Evolutionary conservation across 1,140 invertebrate species (phyloP), one percentile per base, ranked within the genome.

Genomic region (Batillaria attramentaria): DNA sequence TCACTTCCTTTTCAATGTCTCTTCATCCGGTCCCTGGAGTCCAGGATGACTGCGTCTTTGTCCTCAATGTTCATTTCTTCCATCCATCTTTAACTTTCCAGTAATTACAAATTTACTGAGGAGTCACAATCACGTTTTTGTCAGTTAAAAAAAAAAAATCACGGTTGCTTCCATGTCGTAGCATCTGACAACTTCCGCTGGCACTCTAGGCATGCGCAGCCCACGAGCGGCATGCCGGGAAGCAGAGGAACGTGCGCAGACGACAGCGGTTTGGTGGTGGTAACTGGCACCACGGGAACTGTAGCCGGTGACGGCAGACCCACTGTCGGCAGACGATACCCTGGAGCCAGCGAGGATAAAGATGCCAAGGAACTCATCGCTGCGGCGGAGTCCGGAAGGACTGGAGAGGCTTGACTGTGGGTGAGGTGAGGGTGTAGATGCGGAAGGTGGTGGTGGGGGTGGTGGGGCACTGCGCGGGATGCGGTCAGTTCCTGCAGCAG

Each of bases 201-300:
- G n/a, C 73, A 75, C 5, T 41, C 73, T n/a, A 60, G 1, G 54
- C 73, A 75, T 41, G 54, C 24, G 57, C 73, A 75, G 5, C 54
- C 33, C 73, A 75, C 35, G 16, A 42, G n/a, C 13, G 73, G 73
- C 73, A 62, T 60, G 54, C 57, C 57, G 54, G 39, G 73, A 75
- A 75, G 39, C 1, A 28, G 28, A 62, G 73, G 31, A 16, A 35
- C 35, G 54, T 74, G 73, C 35, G 57, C 0, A 0, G 31, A 97
- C 39, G 73, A 13, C 35, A 54, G 18, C 6, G 60, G 8, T 18
- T 24, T 39, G 42, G 33, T 60, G 24, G 24, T 54, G 24, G 35
- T 42, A 37, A 31, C 33, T 33, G 33, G 54, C 42, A 2, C 24
- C 39, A 13, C 70, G 39, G 78, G 28, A 16, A 8, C 28, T 3